Base-by-base conservation (phyloP, 2,113 vertebrate genomes). In the Mixornis gularis region DNA sequence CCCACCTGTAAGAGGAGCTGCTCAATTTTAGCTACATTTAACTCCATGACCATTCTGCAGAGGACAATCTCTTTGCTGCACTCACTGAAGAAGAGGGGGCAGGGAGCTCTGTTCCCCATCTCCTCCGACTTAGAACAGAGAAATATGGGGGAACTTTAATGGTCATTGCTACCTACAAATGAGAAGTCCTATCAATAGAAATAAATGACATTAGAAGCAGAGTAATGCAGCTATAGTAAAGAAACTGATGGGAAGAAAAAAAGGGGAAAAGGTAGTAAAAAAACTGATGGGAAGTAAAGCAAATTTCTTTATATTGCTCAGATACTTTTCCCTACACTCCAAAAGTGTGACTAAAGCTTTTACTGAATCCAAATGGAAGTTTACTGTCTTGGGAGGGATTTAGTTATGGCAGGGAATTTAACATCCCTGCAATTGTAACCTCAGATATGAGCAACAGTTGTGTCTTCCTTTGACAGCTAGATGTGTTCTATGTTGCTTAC, bases 161-260 rank as follows among this genome's bases (percentile, higher is more conserved):
- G 43, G 64, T 60, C 55, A 44, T 78, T 89, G 55, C 52, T 81
- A 79, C n/a, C 40, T 66, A 32, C 6, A 59, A 44, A 40, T 65
- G 48, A 60, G 38, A 92, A 93, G 24, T 60, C 30, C 16, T 77
- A 73, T 77, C 62, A 73, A 79, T 63, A 86, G 74, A 92, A 95
- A 79, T 63, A 82, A 65, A 60, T 32, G 3, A 90, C 41, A 49
- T 81, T 88, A 85, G 82, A 74, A 65, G 27, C 68, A 94, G 36
- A 64, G 19, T 72, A 65, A 66, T 51, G 38, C 34, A 85, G 17
- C 53, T 55, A 55, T 20, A 65, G 22, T 55, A 51, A 36, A 44
- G 51, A 70, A 92, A 82, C 16, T n/a, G 30, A 65, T 26, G 17
- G 40, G 24, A 91, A 59, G 53, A 30, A 29, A 87, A 89, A 38